phyloP scores from a whole-genome alignment of 2,888 invertebrate genomes.

The Desoria tigrina region DNA sequence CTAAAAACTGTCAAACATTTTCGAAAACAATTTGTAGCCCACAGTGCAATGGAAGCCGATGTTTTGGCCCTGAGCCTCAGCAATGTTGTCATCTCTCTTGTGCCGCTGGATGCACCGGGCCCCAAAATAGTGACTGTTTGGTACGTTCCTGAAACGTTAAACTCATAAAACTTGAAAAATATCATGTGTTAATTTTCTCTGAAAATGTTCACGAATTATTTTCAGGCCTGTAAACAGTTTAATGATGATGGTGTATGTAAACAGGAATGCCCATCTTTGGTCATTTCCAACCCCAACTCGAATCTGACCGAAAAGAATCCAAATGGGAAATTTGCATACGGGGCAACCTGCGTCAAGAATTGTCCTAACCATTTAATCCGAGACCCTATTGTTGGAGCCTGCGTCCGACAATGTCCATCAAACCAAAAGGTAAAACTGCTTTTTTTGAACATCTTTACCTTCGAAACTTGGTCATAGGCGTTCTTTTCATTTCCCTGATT shows the following conservation, averaged over 20 bases:
- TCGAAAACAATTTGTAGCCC: constrained; percentile 91
- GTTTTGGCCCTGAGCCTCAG: constrained; percentile 86
- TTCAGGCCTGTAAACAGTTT: constrained; percentile 87
- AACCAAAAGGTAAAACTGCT: constrained; percentile 74
- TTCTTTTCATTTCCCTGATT: too few species aligned
- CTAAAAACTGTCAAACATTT: constrained; percentile 89
- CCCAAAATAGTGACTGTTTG: constrained; percentile 89
- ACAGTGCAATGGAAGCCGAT: constrained; percentile 86
- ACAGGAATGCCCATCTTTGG: constrained; percentile 92
- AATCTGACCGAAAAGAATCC: constrained; percentile 92
- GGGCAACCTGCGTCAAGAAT: constrained; percentile 92
- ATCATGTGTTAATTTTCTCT: too few species aligned
- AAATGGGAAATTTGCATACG: constrained; percentile 91
- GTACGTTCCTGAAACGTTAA: constrained; percentile 57
- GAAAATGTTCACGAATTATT: constrained; percentile 24
- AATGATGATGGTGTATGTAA: constrained; percentile 95
- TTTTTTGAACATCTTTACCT: too few species aligned
- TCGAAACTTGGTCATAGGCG: too few species aligned
- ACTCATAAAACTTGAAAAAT: neutral
- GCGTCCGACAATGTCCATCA: constrained; percentile 86
- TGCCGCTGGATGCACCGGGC: constrained; percentile 94
- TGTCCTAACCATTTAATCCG: constrained; percentile 91
- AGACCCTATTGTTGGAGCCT: constrained; percentile 78
- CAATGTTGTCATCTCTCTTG: constrained; percentile 97
- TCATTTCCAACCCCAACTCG: constrained; percentile 84